These are phyloP conservation scores for Lontra canadensis DNA, from an alignment of 2,113 vertebrate genomes.

Conservation along the genomic window DNA sequence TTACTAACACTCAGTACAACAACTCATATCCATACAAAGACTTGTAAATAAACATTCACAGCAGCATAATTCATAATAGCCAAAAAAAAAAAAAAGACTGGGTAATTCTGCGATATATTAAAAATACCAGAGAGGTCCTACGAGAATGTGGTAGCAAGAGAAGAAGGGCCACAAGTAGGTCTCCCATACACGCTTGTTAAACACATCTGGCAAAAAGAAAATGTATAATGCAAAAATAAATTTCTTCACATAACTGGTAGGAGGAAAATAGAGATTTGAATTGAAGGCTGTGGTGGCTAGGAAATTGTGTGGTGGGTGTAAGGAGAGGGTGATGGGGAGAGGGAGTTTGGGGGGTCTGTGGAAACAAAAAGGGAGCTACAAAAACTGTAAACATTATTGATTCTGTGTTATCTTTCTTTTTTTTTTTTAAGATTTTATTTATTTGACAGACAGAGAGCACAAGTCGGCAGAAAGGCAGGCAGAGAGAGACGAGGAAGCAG, in stretches of 20 bases:
- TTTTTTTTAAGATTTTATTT: too few relatives aligned
- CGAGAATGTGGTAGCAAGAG: conserved; percentile 84
- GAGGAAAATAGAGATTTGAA: not conserved
- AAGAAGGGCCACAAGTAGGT: conserved; percentile 58
- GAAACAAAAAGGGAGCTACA: conserved; percentile 63
- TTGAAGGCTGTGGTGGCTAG: not conserved
- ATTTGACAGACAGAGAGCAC: too few relatives aligned
- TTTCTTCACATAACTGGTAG: conserved; percentile 82
- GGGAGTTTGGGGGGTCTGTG: not conserved
- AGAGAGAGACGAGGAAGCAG: too few relatives aligned
- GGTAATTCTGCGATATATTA: conserved; percentile 87
- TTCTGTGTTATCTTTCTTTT: conserved; percentile 55
- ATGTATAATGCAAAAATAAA: conserved; percentile 87
- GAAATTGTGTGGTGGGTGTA: not conserved
- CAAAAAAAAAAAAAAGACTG: not conserved
- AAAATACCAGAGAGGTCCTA: conserved; percentile 89
- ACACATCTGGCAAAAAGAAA: conserved; percentile 86
- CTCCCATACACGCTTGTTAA: conserved; percentile 85
- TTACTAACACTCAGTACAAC: not conserved
- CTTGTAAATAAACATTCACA: not conserved
- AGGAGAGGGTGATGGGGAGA: not conserved
- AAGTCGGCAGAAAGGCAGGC: too few relatives aligned
- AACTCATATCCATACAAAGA: not conserved
- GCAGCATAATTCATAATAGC: not conserved
- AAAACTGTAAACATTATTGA: conserved; percentile 65